phyloP scores from a whole-genome alignment of 2,888 invertebrate species.

The Ashinkailepas kermadecensis region DNA sequence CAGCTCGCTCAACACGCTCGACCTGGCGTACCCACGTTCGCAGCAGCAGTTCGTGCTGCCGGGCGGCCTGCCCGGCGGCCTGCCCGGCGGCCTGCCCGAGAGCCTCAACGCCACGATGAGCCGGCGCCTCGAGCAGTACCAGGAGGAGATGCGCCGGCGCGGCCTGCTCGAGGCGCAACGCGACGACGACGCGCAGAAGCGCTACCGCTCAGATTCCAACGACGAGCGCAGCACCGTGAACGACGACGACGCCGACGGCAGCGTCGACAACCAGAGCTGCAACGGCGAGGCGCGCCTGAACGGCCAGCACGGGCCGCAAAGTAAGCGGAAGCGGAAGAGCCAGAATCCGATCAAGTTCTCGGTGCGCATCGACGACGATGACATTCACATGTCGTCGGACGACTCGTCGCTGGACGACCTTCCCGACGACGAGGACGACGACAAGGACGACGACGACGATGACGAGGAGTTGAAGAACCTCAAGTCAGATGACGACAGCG shows the following conservation, averaged over 20 bases:
- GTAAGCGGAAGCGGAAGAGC: constrained; percentile 72
- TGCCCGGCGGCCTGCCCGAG: neutral
- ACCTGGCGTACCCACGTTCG: constrained; percentile 22
- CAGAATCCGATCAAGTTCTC: constrained; percentile 77
- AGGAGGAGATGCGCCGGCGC: constrained; percentile 32
- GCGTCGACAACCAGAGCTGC: constrained; percentile 35
- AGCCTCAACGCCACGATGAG: constrained; percentile 21
- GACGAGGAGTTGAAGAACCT: constrained; percentile 35
- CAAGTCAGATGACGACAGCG: constrained; percentile 36
- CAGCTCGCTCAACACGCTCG: constrained; percentile 25
- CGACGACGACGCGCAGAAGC: constrained; percentile 26
- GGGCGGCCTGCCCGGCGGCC: neutral
- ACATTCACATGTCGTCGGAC: constrained; percentile 49
- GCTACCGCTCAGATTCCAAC: constrained; percentile 37
- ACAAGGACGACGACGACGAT: constrained; percentile 42
- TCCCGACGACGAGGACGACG: constrained; percentile 49
- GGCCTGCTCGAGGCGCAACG: constrained; percentile 27
- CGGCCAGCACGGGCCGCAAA: constrained; percentile 45
- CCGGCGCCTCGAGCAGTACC: constrained; percentile 28
- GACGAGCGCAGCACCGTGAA: constrained; percentile 38
- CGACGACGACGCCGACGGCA: constrained; percentile 36
- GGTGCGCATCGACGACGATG: constrained; percentile 42
- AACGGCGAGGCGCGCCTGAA: constrained; percentile 47
- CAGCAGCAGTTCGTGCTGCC: neutral
- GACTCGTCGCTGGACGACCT: constrained; percentile 46